Conservation (phyloP, 2,888 invertebrate genomes). For the Melinaea menophilus region DNA sequence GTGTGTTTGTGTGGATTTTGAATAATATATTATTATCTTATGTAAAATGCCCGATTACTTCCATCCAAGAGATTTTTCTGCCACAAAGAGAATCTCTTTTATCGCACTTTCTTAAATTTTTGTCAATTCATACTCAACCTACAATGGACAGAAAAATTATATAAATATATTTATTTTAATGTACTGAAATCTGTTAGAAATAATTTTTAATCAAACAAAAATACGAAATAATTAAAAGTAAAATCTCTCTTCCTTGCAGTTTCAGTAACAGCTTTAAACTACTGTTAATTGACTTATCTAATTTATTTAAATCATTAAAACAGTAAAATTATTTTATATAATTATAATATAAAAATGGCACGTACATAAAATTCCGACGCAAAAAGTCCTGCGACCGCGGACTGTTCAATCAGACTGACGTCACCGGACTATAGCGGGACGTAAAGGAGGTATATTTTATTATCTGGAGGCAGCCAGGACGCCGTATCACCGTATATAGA, state of each 20-base stretch:
- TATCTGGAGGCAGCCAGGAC: constrained; percentile 71
- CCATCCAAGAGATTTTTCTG: constrained; percentile 69
- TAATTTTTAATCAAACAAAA: no score
- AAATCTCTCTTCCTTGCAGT: no score
- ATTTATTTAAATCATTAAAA: no score
- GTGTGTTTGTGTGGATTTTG: constrained; percentile 72
- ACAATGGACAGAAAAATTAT: constrained; percentile 18
- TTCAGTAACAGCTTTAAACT: no score
- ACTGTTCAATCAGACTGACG: constrained; percentile 38
- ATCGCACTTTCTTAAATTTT: constrained; percentile 67
- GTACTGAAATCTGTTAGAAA: no score
- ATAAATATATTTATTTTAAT: not conserved
- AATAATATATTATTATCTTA: constrained; percentile 78
- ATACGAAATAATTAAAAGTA: no score
- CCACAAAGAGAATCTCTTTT: constrained; percentile 69
- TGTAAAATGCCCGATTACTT: constrained; percentile 77
- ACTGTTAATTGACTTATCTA: no score
- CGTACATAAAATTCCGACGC: no score
- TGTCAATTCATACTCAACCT: constrained; percentile 44
- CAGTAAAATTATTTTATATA: no score
- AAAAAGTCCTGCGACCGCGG: constrained; percentile 38
- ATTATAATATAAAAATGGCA: no score
- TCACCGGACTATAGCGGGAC: constrained; percentile 42
- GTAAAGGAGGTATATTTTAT: constrained; percentile 76
- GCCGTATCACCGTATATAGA: constrained; percentile 77